Evolutionary conservation across 2,113 vertebrate genomes (phyloP).

Genomic region (Bubalus kerabau): DNA sequence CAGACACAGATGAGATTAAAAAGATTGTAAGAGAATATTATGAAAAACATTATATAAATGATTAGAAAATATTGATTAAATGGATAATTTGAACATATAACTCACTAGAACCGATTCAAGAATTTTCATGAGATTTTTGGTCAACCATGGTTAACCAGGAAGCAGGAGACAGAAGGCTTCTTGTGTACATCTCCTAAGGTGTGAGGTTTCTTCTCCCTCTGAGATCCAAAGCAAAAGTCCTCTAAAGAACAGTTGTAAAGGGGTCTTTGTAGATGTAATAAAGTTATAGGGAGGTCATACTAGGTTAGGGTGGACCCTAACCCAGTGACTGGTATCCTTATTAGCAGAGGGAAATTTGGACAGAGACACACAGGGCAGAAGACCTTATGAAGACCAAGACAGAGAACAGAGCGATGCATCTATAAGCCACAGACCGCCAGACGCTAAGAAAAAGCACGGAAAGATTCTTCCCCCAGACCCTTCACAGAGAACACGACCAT

Average conservation of each 20-base stretch:
- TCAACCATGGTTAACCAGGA: constrained; percentile 49
- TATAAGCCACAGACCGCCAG: background rate
- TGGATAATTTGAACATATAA: background rate
- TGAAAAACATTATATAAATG: background rate
- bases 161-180: constrained; percentile 41
- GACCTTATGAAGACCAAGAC: background rate
- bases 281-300: background rate
- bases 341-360: background rate
- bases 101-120: background rate
- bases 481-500: background rate
- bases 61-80: background rate
- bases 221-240: constrained; percentile 44
- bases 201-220: background rate
- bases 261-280: background rate
- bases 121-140: background rate
- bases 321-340: background rate
- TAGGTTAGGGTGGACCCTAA: background rate
- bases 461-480: background rate
- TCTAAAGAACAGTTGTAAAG: constrained; percentile 27
- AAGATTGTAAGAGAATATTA: background rate
- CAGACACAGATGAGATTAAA: background rate
- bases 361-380: background rate
- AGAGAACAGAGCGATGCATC: background rate
- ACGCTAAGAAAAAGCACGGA: background rate
- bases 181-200: constrained; percentile 22